phyloP scores from a whole-genome alignment of 2,888 invertebrate species.

The Tipula vernalis region DNA sequence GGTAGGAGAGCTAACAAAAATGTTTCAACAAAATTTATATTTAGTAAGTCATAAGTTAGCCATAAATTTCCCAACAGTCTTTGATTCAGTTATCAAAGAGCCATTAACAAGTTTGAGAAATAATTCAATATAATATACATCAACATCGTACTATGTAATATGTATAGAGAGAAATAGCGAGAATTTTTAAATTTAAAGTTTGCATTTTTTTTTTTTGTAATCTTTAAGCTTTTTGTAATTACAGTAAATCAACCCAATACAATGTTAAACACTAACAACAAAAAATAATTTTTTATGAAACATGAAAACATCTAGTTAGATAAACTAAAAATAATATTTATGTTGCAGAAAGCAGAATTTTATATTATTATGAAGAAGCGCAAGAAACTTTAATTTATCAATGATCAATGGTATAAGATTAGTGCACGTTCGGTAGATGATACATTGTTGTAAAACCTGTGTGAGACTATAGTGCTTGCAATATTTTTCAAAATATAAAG shows the following conservation, averaged over 20 bases:
- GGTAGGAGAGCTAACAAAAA: not conserved
- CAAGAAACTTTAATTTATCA: not conserved
- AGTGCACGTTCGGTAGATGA: not conserved
- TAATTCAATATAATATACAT: not conserved
- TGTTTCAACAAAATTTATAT: not conserved
- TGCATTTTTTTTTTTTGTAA: not conserved
- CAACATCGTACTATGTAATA: not conserved
- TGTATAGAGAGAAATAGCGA: not conserved
- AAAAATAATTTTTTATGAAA: not conserved
- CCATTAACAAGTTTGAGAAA: not conserved
- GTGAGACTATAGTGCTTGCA: not conserved
- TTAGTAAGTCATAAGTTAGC: not conserved
- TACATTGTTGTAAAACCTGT: not conserved
- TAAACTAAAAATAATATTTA: not conserved
- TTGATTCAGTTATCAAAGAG: not conserved
- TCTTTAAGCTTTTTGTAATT: not conserved
- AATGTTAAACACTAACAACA: not conserved
- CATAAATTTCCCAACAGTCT: not conserved
- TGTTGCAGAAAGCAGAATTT: not conserved
- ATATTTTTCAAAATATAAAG: not conserved
- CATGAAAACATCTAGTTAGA: not conserved
- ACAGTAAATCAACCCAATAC: not conserved
- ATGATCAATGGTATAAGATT: not conserved
- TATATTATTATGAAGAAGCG: not conserved
- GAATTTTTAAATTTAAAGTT: not conserved